A percentile compares a stretch with the other conserved stretches of the same genome.
Evolutionary conservation across 2,113 vertebrate species (phyloP).

Genomic region (Saccopteryx bilineata): DNA sequence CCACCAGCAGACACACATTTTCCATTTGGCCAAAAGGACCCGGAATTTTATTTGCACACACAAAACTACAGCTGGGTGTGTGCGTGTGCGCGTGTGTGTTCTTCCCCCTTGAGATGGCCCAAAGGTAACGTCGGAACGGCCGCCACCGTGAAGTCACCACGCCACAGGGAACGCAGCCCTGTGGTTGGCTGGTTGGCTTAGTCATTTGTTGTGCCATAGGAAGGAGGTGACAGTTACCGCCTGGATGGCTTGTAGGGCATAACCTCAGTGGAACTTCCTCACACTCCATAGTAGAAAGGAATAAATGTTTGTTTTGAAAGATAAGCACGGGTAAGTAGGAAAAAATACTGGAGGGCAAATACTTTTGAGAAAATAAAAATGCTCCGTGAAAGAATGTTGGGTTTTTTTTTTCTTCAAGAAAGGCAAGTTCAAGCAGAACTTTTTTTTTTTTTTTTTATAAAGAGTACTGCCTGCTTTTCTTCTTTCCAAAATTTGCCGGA

Average conservation of each 20-base stretch:
- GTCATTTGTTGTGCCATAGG: not conserved
- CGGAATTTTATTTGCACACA: slow-evolving; percentile 68
- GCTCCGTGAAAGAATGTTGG: slow-evolving; percentile 76
- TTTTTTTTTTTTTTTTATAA: not conserved
- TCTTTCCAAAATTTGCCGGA: slow-evolving; percentile 68
- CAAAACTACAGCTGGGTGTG: slow-evolving; percentile 32
- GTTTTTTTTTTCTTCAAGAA: slow-evolving; percentile 63
- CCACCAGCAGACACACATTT: slow-evolving; percentile 75
- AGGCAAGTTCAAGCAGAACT: slow-evolving; percentile 78
- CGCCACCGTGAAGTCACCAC: not conserved
- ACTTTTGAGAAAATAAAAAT: slow-evolving; percentile 74
- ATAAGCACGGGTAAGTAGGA: slow-evolving; percentile 72
- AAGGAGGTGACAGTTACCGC: slow-evolving; percentile 67
- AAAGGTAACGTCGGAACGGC: not conserved
- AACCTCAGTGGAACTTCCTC: slow-evolving; percentile 78
- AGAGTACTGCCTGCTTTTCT: slow-evolving; percentile 61
- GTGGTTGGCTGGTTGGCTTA: slow-evolving; percentile 20
- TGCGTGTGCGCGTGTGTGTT: not conserved
- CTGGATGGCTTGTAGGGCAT: slow-evolving; percentile 56
- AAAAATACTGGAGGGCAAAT: slow-evolving; percentile 79
- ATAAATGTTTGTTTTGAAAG: slow-evolving; percentile 85
- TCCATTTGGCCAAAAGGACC: slow-evolving; percentile 76
- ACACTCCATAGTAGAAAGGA: slow-evolving; percentile 68
- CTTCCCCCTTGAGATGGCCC: slow-evolving; percentile 45
- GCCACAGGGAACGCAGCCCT: fast-evolving